Percentiles rank a stretch among this genome's conserved stretches.
phyloP scores from a whole-genome alignment of 2,113 vertebrate species.

The Eptesicus fuscus region DNA sequence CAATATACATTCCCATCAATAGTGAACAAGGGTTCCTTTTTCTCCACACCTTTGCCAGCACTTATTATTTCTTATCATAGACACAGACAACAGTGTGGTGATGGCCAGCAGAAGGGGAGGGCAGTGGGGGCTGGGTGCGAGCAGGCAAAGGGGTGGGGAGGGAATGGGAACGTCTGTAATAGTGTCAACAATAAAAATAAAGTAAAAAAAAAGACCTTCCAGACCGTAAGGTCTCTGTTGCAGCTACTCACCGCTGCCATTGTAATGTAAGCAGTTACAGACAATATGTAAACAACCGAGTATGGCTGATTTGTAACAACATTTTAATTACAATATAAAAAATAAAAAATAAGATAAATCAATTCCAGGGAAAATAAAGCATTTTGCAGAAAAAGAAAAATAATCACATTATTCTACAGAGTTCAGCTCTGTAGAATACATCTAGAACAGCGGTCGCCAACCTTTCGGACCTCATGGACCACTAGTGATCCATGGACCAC shows the following conservation, averaged over 20 bases:
- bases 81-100: neutral
- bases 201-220: neutral
- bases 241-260: neutral
- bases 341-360: neutral
- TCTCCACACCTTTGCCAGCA: neutral
- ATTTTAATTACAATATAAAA: neutral
- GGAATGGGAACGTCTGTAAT: neutral
- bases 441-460: too few relatives aligned
- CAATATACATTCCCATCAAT: neutral
- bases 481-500: too few relatives aligned
- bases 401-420: neutral
- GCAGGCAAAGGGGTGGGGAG: neutral
- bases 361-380: neutral
- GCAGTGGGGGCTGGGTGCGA: too few relatives aligned
- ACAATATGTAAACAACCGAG: neutral
- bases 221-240: neutral
- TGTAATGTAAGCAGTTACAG: neutral
- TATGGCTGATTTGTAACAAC: neutral
- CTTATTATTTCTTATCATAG: neutral
- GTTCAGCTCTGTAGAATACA: neutral
- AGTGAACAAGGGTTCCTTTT: neutral
- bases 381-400: neutral
- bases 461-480: too few relatives aligned
- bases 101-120: neutral
- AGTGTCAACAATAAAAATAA: neutral